These are phyloP conservation scores for Atherinomorus stipes DNA, from an alignment of 2,113 vertebrate genomes.

Conservation along the genomic window DNA sequence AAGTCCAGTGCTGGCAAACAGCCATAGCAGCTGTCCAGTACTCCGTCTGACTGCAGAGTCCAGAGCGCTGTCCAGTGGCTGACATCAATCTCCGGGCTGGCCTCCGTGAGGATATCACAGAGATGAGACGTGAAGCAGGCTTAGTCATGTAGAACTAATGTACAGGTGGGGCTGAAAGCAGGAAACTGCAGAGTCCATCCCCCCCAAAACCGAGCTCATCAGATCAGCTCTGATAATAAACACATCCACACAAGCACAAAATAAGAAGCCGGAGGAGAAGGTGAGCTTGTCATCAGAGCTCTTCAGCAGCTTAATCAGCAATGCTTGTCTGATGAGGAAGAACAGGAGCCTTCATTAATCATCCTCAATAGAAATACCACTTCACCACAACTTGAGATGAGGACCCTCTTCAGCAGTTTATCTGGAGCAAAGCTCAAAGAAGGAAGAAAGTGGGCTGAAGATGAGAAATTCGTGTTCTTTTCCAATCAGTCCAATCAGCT, in stretches of 20 bases:
- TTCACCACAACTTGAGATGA: slow-evolving; percentile 66
- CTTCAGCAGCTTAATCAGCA: slow-evolving; percentile 77
- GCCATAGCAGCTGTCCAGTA: not conserved
- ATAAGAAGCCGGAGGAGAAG: slow-evolving; percentile 32
- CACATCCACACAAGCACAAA: slow-evolving; percentile 4
- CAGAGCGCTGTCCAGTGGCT: slow-evolving; percentile 37
- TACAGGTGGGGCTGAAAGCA: slow-evolving; percentile 67
- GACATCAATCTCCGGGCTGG: slow-evolving; percentile 50
- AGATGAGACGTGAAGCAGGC: slow-evolving; percentile 68
- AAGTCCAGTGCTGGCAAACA: not conserved
- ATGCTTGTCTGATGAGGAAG: slow-evolving; percentile 80
- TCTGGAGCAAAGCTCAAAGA: not conserved
- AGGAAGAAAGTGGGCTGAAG: not conserved
- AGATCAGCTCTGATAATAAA: slow-evolving; percentile 21
- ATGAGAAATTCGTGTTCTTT: slow-evolving; percentile 26
- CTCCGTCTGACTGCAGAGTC: slow-evolving; percentile 27
- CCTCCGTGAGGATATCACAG: slow-evolving; percentile 65
- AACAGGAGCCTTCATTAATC: slow-evolving; percentile 80
- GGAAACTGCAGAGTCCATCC: slow-evolving; percentile 50
- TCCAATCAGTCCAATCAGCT: slow-evolving; percentile 62
- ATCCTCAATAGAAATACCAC: slow-evolving; percentile 74
- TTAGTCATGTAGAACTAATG: slow-evolving; percentile 74
- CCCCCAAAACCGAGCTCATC: slow-evolving; percentile 27
- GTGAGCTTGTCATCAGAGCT: slow-evolving; percentile 75
- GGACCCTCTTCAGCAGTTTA: slow-evolving; percentile 30